Conservation (phyloP, 1,140 invertebrate genomes). For the Scaptomyza graminum region DNA sequence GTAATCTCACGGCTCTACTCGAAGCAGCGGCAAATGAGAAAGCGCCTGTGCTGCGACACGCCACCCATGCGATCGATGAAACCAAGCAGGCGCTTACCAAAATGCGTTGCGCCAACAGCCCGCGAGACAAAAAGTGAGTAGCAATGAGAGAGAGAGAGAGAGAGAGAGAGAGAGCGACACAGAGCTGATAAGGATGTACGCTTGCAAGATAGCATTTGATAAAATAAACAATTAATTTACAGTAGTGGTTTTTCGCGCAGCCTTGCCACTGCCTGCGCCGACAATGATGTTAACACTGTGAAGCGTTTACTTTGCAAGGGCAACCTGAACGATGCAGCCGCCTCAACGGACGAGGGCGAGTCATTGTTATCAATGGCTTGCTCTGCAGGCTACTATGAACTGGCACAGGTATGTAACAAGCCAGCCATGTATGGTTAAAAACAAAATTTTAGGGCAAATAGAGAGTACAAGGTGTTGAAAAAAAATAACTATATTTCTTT, state of each 20-base stretch:
- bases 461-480: no score
- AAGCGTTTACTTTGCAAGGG: constrained; percentile 95
- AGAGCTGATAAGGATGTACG: neutral
- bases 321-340: constrained; percentile 92
- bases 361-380: constrained; percentile 95
- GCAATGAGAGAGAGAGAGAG: neutral
- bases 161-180: neutral
- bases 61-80: constrained; percentile 92
- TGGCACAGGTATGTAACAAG: constrained; percentile 91
- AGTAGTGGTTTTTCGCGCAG: constrained; percentile 81
- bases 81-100: constrained; percentile 96
- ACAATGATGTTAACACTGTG: constrained; percentile 96
- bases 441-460: no score
- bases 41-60: constrained; percentile 80
- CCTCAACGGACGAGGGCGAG: constrained; percentile 96
- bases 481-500: no score
- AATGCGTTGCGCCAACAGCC: constrained; percentile 93
- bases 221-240: constrained; percentile 21
- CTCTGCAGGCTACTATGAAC: constrained; percentile 96
- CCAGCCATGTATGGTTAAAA: no score
- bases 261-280: constrained; percentile 89
- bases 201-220: constrained; percentile 2
- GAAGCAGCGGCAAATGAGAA: constrained; percentile 88
- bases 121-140: constrained; percentile 84
- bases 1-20: constrained; percentile 73